Conservation (phyloP, 2,888 invertebrate species). For the Zaprionus lineosus region DNA sequence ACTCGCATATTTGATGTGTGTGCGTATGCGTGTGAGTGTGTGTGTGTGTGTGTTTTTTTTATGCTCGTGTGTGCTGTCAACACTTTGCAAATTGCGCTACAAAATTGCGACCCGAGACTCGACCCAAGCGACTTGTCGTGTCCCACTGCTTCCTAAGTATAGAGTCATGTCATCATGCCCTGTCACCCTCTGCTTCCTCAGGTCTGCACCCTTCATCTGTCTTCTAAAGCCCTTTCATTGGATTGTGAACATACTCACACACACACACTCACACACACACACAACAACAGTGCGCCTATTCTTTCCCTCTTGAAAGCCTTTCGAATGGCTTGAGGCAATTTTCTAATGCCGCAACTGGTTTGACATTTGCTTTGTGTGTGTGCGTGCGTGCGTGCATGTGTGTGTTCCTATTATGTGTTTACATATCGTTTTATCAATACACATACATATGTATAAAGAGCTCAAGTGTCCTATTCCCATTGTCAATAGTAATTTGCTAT, state of each 20-base stretch:
- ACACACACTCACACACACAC: too few species aligned
- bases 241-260: conserved; percentile 6
- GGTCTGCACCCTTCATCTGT: neutral
- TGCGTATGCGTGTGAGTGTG: neutral
- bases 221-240: neutral
- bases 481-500: conserved; percentile 34
- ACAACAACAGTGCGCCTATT: neutral
- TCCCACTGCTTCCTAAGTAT: conserved; percentile 42
- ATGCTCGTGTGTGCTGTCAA: conserved; percentile 46
- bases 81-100: conserved; percentile 51
- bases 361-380: conserved; percentile 7
- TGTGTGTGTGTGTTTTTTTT: neutral
- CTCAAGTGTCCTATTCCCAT: conserved; percentile 4
- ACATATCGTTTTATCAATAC: neutral
- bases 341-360: conserved; percentile 30
- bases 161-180: conserved; percentile 43
- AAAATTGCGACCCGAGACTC: conserved; percentile 38
- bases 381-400: neutral
- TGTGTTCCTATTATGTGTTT: neutral
- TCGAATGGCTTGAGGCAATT: conserved; percentile 35
- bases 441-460: neutral
- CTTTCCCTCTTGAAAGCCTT: conserved; percentile 11
- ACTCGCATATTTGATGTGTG: conserved; percentile 26
- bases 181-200: neutral
- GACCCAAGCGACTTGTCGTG: too few species aligned